Percentiles rank a stretch among this genome's conserved stretches.
Evolutionary conservation across 2,113 vertebrate genomes (phyloP).

Genomic region (Saccopteryx bilineata): DNA sequence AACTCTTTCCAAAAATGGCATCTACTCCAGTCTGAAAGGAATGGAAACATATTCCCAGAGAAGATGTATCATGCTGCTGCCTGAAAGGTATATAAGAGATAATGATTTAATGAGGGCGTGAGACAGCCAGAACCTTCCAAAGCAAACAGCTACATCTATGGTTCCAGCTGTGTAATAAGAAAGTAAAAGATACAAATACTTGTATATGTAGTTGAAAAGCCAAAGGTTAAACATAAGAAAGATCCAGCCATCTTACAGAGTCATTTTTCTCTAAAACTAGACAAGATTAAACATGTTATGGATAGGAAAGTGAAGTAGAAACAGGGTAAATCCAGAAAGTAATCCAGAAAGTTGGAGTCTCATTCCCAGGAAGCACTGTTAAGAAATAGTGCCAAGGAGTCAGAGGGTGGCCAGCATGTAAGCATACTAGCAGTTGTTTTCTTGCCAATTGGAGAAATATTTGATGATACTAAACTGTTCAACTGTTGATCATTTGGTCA

Average conservation of each 20-base stretch:
- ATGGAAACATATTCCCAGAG: background rate
- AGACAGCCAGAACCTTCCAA: background rate
- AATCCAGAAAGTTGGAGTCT: background rate
- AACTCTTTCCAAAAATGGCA: background rate
- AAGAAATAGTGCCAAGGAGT: background rate
- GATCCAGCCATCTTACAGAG: background rate
- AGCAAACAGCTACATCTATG: background rate
- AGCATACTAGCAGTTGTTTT: background rate
- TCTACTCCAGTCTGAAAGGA: background rate
- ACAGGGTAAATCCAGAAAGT: background rate
- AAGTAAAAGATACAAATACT: background rate
- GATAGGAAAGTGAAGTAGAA: background rate
- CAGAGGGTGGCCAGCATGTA: fast-evolving
- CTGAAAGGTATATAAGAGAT: background rate
- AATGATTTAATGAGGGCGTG: background rate
- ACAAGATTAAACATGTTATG: background rate
- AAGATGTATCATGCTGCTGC: background rate
- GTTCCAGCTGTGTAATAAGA: background rate
- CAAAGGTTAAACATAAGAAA: background rate
- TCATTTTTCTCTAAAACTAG: background rate
- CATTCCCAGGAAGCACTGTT: background rate
- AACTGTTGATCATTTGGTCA: background rate
- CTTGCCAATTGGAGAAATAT: background rate
- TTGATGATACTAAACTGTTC: background rate
- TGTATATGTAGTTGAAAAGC: background rate